Conservation (phyloP, 2,113 vertebrate genomes). For the Lophotis ruficrista region DNA sequence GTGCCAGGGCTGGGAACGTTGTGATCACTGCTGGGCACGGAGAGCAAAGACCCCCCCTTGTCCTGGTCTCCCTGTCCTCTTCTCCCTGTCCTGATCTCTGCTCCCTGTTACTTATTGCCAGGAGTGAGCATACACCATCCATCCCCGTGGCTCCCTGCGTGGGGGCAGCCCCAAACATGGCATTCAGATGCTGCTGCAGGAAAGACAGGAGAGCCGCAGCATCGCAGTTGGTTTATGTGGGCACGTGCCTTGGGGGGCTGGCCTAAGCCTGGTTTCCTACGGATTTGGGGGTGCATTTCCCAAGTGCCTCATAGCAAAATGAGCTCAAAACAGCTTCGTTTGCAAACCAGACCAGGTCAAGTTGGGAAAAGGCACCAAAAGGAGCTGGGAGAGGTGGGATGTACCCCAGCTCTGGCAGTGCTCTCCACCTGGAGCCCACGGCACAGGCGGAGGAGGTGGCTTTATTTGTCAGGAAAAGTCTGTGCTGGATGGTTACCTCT, state of each 20-base stretch:
- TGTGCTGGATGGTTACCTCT: neutral
- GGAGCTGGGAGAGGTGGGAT: neutral
- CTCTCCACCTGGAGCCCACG: neutral
- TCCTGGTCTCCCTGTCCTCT: neutral
- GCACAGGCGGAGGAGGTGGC: neutral
- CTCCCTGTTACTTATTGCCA: conserved; percentile 45
- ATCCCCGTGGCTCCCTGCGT: fast-evolving
- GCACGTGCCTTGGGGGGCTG: fast-evolving
- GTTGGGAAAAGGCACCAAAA: fast-evolving
- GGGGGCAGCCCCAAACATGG: neutral
- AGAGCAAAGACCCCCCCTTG: conserved; percentile 1
- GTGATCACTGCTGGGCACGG: neutral
- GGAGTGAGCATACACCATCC: fast-evolving
- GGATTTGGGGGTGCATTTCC: neutral
- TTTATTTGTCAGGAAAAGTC: neutral
- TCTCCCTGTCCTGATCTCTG: neutral
- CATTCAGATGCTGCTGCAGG: neutral
- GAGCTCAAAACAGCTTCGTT: neutral
- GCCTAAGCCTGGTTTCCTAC: neutral
- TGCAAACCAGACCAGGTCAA: neutral
- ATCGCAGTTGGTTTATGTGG: fast-evolving
- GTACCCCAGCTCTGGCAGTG: fast-evolving
- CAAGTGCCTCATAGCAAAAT: neutral
- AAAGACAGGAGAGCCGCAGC: neutral
- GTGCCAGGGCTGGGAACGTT: neutral